Conservation (phyloP, 2,888 invertebrate species). For the Drosophila anomelani region DNA sequence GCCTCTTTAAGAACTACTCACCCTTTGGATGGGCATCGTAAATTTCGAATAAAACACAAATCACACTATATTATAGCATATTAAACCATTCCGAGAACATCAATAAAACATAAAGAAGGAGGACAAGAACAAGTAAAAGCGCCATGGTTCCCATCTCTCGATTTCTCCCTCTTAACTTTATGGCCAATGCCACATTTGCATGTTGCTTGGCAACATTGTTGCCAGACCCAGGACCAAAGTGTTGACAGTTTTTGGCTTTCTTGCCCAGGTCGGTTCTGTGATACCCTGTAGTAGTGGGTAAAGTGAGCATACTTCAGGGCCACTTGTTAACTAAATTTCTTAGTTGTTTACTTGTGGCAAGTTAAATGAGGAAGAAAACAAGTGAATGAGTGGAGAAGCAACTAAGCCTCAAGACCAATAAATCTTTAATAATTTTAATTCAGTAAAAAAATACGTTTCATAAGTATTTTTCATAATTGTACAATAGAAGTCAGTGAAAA, state of each 20-base stretch:
- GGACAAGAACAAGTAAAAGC: constrained; percentile 27
- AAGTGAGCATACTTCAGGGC: background rate
- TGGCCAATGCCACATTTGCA: constrained; percentile 44
- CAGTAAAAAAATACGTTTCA: background rate
- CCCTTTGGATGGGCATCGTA: constrained; percentile 26
- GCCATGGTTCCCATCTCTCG: constrained; percentile 1
- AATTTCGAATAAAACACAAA: constrained; percentile 50
- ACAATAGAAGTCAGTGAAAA: background rate
- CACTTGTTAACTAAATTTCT: background rate
- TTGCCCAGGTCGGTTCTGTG: background rate
- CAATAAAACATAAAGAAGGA: constrained; percentile 59
- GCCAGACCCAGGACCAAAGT: constrained; percentile 33
- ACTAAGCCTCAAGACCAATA: background rate
- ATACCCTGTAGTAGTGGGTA: background rate
- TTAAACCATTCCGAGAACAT: constrained; percentile 69
- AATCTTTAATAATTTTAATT: background rate
- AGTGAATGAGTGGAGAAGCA: background rate
- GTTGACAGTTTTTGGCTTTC: constrained; percentile 61
- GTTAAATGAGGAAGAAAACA: background rate
- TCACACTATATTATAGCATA: constrained; percentile 58
- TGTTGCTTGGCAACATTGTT: constrained; percentile 65
- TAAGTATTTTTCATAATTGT: background rate
- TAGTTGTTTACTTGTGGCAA: background rate
- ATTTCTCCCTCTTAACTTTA: constrained; percentile 42
- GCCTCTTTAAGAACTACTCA: constrained; percentile 25